Conservation (phyloP, 2,113 vertebrate species). For the Varanus komodoensis region DNA sequence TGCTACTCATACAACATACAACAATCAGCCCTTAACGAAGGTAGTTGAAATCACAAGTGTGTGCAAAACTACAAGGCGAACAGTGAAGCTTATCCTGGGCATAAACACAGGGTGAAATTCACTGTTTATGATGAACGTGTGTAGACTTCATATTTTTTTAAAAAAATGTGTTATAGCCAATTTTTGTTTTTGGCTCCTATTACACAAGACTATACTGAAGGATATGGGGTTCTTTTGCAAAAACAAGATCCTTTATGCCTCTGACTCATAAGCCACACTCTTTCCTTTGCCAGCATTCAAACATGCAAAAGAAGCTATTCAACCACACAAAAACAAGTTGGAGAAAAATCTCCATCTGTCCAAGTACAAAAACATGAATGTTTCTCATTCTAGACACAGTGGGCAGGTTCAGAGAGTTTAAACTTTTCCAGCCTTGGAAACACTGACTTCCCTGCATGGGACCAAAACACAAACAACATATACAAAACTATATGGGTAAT, state of each 20-base stretch:
- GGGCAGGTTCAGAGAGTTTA: background rate
- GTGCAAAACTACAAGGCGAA: background rate
- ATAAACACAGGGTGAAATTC: background rate
- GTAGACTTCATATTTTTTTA: background rate
- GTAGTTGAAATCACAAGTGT: background rate
- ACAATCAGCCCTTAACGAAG: background rate
- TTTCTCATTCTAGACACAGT: background rate
- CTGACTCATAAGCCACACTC: background rate
- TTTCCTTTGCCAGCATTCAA: constrained; percentile 7
- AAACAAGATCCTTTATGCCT: background rate
- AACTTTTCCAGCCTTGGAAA: background rate
- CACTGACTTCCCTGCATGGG: background rate
- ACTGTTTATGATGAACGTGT: background rate
- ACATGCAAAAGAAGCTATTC: background rate
- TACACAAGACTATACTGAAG: background rate
- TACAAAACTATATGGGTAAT: background rate
- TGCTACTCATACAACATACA: constrained; percentile 2
- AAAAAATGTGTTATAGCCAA: background rate
- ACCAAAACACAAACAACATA: background rate
- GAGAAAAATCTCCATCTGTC: background rate
- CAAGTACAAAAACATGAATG: background rate
- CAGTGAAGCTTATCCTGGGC: constrained; percentile 2
- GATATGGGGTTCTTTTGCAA: background rate
- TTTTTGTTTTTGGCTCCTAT: background rate
- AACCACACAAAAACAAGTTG: background rate